Conservation (phyloP, 2,113 vertebrate genomes). For the Brachyhypopomus occidentalis region DNA sequence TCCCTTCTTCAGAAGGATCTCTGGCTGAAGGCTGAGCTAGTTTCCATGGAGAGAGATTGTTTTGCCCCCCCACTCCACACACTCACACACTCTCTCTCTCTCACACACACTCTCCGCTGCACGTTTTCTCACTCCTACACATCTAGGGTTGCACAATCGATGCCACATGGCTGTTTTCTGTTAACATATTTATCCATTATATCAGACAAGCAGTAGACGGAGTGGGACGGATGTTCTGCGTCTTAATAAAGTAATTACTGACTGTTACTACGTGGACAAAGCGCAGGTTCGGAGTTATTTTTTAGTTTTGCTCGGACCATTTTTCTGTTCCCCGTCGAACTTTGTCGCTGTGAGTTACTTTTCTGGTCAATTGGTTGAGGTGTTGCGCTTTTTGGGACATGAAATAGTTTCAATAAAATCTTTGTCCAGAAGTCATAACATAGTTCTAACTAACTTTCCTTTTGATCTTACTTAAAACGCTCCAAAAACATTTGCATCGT, state of each 20-base stretch:
- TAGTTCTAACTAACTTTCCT: not conserved
- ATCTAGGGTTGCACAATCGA: conserved; percentile 25
- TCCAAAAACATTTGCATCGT: conserved; percentile 21
- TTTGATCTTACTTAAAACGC: not conserved
- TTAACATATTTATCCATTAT: not conserved
- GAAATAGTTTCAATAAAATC: not conserved
- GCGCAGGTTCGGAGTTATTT: not conserved
- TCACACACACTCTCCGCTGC: not conserved
- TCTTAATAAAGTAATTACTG: no score
- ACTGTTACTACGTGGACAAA: no score
- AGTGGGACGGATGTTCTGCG: not conserved
- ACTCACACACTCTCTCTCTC: conserved; percentile 31
- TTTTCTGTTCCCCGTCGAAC: no score
- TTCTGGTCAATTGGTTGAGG: no score
- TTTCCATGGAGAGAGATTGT: conserved; percentile 71
- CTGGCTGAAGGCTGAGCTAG: conserved; percentile 72
- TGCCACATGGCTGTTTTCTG: conserved; percentile 31
- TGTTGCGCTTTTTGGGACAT: not conserved
- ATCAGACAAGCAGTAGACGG: not conserved
- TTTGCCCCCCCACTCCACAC: conserved; percentile 65
- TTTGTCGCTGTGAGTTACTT: not conserved
- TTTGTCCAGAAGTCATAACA: not conserved
- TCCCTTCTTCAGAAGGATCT: conserved; percentile 62
- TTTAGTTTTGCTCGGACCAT: not conserved
- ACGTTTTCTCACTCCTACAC: conserved; percentile 37